Conservation (phyloP, 2,797 vertebrate genomes). For the Mareca penelope region DNA sequence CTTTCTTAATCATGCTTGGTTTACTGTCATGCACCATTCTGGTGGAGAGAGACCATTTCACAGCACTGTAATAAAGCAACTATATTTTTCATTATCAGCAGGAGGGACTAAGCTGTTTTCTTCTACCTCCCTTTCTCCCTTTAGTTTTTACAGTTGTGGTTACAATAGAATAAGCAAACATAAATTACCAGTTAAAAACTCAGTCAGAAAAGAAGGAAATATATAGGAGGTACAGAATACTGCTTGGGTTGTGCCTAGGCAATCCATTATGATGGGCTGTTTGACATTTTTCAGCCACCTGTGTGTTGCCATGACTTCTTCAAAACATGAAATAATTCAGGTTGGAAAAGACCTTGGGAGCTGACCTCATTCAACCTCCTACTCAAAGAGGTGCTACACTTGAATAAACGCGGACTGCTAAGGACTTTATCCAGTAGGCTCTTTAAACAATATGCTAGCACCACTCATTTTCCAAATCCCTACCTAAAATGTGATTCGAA, state of each 20-base stretch:
- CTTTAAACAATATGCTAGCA: background rate
- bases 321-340: background rate
- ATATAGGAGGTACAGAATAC: background rate
- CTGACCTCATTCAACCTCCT: background rate
- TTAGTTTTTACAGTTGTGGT: background rate
- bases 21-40: background rate
- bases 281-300: background rate
- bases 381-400: background rate
- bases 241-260: background rate
- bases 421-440: background rate
- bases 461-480: background rate
- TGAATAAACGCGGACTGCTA: background rate
- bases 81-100: background rate
- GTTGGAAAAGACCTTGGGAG: background rate
- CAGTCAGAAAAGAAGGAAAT: background rate
- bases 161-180: background rate
- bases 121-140: background rate
- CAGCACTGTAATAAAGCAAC: background rate
- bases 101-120: background rate
- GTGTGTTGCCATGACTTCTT: background rate
- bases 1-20: background rate
- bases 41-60: background rate
- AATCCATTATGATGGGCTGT: background rate
- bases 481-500: background rate
- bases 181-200: slow-evolving; percentile 10